A percentile compares a stretch with the other conserved stretches of the same genome.
Conservation (phyloP, 2,888 invertebrate genomes). For the Sicus ferrugineus region DNA sequence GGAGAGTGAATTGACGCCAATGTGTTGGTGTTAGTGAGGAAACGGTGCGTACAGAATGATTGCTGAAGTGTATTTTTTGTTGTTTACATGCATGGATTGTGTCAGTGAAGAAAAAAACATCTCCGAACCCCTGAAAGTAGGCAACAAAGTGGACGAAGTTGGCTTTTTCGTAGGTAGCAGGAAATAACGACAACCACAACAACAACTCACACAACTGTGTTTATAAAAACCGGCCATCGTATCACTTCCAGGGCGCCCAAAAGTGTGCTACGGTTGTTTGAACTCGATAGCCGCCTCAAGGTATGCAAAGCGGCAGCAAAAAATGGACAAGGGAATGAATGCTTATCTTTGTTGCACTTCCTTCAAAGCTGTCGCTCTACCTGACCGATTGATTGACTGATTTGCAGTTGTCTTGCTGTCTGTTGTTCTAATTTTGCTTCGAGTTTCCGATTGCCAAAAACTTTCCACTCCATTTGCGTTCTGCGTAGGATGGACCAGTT, state of each 20-base stretch:
- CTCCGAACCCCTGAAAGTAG: not conserved
- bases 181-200: no score
- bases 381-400: not conserved
- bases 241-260: not conserved
- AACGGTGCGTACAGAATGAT: not conserved
- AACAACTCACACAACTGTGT: no score
- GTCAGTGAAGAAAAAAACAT: not conserved
- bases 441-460: not conserved
- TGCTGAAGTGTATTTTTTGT: not conserved
- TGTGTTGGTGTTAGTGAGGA: not conserved
- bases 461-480: not conserved
- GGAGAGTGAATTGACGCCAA: not conserved
- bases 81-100: no score
- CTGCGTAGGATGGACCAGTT: not conserved
- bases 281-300: not conserved
- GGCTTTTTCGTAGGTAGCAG: no score
- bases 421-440: not conserved
- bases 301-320: not conserved
- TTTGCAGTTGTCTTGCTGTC: not conserved
- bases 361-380: not conserved
- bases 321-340: not conserved
- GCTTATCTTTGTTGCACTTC: not conserved
- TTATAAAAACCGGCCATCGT: no score
- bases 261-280: not conserved
- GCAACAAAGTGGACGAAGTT: no score